Evolutionary conservation across 1,140 invertebrate genomes (phyloP), one percentile per base, ranked within the genome.

Genomic region (Globodera rostochiensis): DNA sequence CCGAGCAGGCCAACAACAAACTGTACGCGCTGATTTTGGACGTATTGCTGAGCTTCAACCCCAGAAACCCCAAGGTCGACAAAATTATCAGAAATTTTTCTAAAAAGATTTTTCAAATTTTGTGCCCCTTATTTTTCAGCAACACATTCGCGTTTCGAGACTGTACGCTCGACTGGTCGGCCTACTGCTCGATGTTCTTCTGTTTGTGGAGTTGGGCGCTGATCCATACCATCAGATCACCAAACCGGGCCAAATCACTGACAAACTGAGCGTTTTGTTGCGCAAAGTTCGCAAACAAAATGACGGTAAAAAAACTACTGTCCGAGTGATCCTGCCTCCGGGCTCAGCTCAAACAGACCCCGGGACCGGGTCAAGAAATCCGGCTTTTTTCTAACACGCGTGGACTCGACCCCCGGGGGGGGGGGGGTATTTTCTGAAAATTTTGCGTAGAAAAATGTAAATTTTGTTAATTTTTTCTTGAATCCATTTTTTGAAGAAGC

Each of bases 101-200:
- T 36, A 36, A 36, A 36, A 36, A 36, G 45, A 36, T 70, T 70
- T 9, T 7, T 70, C 53, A 36, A 25, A 25, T 36, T 25, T n/a
- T n/a, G n/a, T 73, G n/a, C 8, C 6, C 47, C 47, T 15, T 4
- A 15, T 71, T 71, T 71, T 21, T 9, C 15, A 53, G 66, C 57
- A 64, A 53, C 19, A 46, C 49, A 57, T 50, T 76, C 47, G 49
- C 57, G 7, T n/a, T 45, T 76, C 66, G 47, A 15, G 57, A 49
- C 36, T 76, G 57, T 76, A 76, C 46, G 74, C 74, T 19, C 74
- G 74, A 45, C 66, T 76, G 46, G 50, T 76, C 7, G 74, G 74
- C 8, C 74, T 76, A 19, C 7, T 76, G 66, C n/a, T 76, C 13
- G 74, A 76, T 21, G 46, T 21, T 6, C 66, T 76, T 19, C 74